Conservation (phyloP, 2,113 vertebrate genomes). For the Myxocyprinus asiaticus region DNA sequence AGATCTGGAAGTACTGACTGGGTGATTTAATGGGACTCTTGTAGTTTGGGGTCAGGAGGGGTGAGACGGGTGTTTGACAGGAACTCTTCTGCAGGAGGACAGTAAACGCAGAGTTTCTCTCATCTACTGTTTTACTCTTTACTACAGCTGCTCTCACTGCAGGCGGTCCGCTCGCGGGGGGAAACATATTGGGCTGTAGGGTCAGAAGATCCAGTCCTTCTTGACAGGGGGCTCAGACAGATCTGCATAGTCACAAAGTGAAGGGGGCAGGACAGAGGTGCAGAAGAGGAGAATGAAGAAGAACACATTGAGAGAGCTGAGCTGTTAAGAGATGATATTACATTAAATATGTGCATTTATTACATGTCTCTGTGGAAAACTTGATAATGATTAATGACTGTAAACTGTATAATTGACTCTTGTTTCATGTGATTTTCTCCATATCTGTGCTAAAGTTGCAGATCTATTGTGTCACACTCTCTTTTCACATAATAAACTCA, state of each 20-base stretch:
- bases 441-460: no score
- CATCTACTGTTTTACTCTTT: conserved; percentile 40
- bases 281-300: background rate
- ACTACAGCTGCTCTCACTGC: conserved; percentile 20
- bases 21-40: conserved; percentile 80
- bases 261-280: conserved; percentile 50
- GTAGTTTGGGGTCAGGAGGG: conserved; percentile 71
- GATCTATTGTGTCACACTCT: no score
- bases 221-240: conserved; percentile 78
- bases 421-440: no score
- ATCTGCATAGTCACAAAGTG: conserved; percentile 82
- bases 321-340: background rate
- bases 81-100: conserved; percentile 58
- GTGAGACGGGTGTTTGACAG: conserved; percentile 69
- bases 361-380: no score
- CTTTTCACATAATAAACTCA: no score
- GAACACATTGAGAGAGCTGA: conserved; percentile 1
- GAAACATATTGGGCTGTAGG: conserved; percentile 60
- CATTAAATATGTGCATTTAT: no score
- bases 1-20: conserved; percentile 83
- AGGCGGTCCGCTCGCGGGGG: conserved; percentile 3
- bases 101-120: conserved; percentile 67
- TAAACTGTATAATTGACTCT: no score
- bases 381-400: no score
- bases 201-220: conserved; percentile 77